A percentile compares a stretch with the other conserved stretches of the same genome.
These are phyloP conservation scores for Andricus quercusramuli DNA, from an alignment of 2,888 invertebrate species.

Conservation along the genomic window DNA sequence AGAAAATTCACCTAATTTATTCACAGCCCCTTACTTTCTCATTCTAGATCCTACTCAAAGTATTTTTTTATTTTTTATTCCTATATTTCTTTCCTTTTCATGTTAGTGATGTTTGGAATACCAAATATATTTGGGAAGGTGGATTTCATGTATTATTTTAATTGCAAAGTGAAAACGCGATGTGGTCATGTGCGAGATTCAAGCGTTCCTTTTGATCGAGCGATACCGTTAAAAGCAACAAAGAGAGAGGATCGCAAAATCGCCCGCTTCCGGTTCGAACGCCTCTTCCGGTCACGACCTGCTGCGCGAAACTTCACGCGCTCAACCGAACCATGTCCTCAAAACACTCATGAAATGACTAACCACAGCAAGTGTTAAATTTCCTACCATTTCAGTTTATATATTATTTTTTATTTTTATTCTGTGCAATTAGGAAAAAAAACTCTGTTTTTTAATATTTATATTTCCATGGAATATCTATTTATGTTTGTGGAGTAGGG, in stretches of 20 bases:
- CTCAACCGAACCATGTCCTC: slow-evolving; percentile 56
- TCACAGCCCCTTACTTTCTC: neutral
- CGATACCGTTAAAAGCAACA: slow-evolving; percentile 67
- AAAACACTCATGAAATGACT: slow-evolving; percentile 50
- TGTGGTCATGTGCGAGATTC: slow-evolving; percentile 54
- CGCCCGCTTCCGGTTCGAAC: slow-evolving; percentile 63
- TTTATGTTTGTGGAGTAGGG: too few species aligned
- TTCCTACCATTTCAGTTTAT: neutral
- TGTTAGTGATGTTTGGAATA: too few species aligned
- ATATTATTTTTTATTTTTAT: neutral
- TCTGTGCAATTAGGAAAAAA: neutral
- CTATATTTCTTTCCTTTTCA: too few species aligned
- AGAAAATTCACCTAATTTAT: too few species aligned
- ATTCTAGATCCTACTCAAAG: neutral
- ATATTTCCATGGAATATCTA: neutral
- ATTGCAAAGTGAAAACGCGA: slow-evolving; percentile 37
- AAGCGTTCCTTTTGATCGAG: slow-evolving; percentile 55
- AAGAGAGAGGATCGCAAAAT: slow-evolving; percentile 59
- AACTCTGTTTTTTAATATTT: neutral
- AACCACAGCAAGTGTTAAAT: slow-evolving; percentile 17
- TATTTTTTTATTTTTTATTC: neutral
- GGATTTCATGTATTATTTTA: neutral
- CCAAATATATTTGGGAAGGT: too few species aligned
- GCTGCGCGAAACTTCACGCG: slow-evolving; percentile 61
- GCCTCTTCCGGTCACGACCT: slow-evolving; percentile 76